A percentile compares a stretch with the other conserved stretches of the same genome.
Conservation (phyloP, 1,140 invertebrate genomes). For the Argopecten irradians region DNA sequence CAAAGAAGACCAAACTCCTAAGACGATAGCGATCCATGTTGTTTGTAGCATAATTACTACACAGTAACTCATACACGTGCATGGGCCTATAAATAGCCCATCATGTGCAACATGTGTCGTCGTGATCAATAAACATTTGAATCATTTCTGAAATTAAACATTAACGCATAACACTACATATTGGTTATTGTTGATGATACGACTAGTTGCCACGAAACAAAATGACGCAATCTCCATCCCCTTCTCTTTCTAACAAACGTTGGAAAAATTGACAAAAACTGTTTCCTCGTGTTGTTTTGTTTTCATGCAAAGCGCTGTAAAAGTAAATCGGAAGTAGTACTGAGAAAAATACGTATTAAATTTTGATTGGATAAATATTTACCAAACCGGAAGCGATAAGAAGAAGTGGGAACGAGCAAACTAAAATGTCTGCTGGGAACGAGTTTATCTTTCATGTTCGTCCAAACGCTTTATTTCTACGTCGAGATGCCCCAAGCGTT, state of each 20-base stretch:
- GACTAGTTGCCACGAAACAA: neutral
- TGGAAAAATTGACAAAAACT: neutral
- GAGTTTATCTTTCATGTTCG: neutral
- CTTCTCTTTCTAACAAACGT: neutral
- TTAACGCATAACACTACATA: constrained; percentile 8
- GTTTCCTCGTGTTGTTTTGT: neutral
- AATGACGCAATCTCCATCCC: constrained; percentile 44
- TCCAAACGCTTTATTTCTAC: neutral
- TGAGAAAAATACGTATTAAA: constrained; percentile 49
- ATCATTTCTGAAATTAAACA: constrained; percentile 55
- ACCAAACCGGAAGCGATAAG: constrained; percentile 40
- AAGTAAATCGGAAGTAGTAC: neutral
- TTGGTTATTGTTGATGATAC: neutral
- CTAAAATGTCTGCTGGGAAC: neutral
- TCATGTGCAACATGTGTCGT: constrained; percentile 42
- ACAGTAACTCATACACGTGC: constrained; percentile 30
- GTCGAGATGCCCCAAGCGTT: neutral
- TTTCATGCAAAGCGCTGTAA: neutral
- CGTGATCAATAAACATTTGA: constrained; percentile 40
- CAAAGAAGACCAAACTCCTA: constrained; percentile 74
- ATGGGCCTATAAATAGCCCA: neutral
- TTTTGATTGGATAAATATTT: constrained; percentile 60
- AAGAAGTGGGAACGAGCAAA: neutral
- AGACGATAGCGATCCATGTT: constrained; percentile 70
- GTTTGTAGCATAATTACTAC: constrained; percentile 64